These are phyloP conservation scores for Rhinophrynus dorsalis DNA, from an alignment of 2,797 vertebrate species.

Conservation along the genomic window DNA sequence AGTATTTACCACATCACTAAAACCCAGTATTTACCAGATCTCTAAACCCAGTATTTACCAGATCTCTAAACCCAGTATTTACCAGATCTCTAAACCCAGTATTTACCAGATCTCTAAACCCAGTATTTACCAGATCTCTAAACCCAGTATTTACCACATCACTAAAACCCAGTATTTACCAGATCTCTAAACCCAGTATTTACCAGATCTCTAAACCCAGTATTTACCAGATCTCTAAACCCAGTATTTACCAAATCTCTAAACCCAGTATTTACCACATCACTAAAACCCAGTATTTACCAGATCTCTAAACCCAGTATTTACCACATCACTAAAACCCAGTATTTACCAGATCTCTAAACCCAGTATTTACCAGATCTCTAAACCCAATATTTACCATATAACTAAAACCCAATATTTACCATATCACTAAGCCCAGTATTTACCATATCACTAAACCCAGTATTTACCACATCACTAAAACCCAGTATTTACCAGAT, in stretches of 20 bases:
- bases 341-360: too few relatives aligned
- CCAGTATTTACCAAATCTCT: not conserved
- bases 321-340: not conserved
- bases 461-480: not conserved
- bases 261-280: too few relatives aligned
- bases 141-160: too few relatives aligned
- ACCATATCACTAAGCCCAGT: too few relatives aligned
- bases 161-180: not conserved
- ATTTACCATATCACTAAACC: not conserved
- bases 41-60: too few relatives aligned
- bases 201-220: not conserved
- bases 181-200: too few relatives aligned
- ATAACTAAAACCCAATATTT: not conserved
- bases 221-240: not conserved
- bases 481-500: not conserved
- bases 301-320: too few relatives aligned
- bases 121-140: not conserved
- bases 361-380: not conserved
- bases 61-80: not conserved
- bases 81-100: too few relatives aligned
- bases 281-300: too few relatives aligned
- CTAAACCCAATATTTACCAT: too few relatives aligned
- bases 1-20: too few relatives aligned
- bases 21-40: not conserved
- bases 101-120: too few relatives aligned